phyloP scores from a whole-genome alignment of 92 coral and sea anemone genomes.

The Virgularia gustaviana region DNA sequence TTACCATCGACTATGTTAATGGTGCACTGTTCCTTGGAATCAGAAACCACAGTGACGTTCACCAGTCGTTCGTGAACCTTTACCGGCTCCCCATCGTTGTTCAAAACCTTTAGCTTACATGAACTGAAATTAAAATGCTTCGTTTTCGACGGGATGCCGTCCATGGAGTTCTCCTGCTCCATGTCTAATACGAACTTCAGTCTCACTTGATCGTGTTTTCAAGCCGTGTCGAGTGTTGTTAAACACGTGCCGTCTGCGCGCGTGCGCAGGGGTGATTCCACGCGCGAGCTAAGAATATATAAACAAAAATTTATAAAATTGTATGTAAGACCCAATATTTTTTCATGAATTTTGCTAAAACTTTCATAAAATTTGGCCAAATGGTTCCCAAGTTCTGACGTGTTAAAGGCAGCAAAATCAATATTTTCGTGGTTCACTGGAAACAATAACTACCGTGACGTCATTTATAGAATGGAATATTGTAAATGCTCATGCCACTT shows the following conservation, averaged over 20 bases:
- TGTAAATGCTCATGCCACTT: too few relatives aligned
- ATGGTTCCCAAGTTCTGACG: too few relatives aligned
- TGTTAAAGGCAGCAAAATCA: too few relatives aligned
- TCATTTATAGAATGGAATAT: too few relatives aligned
- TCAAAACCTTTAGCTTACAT: conserved; percentile 28
- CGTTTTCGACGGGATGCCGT: conserved; percentile 8
- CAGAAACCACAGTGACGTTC: conserved; percentile 11
- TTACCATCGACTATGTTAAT: conserved; percentile 29
- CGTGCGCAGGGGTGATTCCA: neutral
- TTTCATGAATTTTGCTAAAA: too few relatives aligned
- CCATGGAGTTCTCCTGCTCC: conserved; percentile 35
- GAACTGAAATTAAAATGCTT: conserved; percentile 27
- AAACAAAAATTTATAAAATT: too few relatives aligned
- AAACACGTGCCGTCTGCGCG: neutral
- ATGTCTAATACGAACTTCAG: neutral
- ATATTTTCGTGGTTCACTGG: too few relatives aligned
- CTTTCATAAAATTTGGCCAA: too few relatives aligned
- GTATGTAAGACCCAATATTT: too few relatives aligned
- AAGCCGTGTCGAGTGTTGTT: neutral
- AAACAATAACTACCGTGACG: too few relatives aligned
- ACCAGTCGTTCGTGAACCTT: conserved; percentile 25
- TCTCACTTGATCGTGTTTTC: neutral
- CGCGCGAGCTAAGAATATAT: too few relatives aligned
- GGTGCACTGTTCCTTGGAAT: conserved; percentile 1
- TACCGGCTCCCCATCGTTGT: conserved; percentile 22